Conservation (phyloP, 2,113 vertebrate species). For the Zosterops borbonicus region DNA sequence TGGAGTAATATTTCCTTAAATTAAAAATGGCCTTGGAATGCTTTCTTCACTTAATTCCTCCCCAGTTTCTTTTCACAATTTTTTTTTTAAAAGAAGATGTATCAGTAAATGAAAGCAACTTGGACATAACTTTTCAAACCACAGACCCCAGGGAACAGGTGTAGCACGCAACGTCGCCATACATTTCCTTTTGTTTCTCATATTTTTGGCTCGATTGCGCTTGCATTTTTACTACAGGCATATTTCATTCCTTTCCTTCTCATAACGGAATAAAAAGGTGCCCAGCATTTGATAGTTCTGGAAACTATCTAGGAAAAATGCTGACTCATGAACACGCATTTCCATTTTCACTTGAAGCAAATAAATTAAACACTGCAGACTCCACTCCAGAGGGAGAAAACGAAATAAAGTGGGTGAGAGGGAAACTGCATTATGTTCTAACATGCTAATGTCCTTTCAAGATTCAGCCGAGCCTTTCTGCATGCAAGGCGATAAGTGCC, state of each 20-base stretch:
- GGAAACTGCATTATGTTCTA: neutral
- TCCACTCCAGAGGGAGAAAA: neutral
- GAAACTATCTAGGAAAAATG: neutral
- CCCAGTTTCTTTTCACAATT: neutral
- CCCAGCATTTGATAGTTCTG: neutral
- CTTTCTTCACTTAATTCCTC: neutral
- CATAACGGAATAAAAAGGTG: neutral
- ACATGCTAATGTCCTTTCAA: neutral
- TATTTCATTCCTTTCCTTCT: neutral
- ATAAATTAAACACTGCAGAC: neutral
- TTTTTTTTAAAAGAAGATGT: neutral
- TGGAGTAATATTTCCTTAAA: neutral
- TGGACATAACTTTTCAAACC: neutral
- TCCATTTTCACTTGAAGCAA: neutral
- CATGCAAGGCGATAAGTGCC: neutral
- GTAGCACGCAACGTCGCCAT: accelerated
- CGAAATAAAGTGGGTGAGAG: neutral
- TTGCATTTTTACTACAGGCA: neutral
- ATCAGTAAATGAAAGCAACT: neutral
- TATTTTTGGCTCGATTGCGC: neutral
- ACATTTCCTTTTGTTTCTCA: neutral
- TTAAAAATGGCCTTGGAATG: neutral
- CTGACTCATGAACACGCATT: neutral
- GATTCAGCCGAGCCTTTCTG: neutral
- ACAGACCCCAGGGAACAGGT: neutral